phyloP scores from a whole-genome alignment of 2,888 invertebrate species.

The Rhaphigaster nebulosa region DNA sequence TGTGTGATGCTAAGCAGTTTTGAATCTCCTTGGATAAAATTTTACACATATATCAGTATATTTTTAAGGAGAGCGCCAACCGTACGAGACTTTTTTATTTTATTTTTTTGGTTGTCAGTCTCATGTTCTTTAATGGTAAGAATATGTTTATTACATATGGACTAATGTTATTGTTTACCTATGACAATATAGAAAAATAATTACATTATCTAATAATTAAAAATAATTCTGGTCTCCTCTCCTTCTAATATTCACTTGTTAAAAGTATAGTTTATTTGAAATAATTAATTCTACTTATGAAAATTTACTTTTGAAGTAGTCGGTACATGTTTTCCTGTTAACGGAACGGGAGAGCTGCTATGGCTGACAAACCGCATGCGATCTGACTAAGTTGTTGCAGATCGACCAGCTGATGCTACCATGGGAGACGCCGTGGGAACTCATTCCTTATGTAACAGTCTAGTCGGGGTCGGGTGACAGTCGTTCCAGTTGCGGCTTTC shows the following conservation, averaged over 20 bases:
- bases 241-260: too few species aligned
- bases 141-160: neutral
- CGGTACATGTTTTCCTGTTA: neutral
- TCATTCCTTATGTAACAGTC: constrained; percentile 34
- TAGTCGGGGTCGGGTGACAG: constrained; percentile 35
- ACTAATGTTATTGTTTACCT: too few species aligned
- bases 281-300: too few species aligned
- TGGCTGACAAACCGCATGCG: neutral
- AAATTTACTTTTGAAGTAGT: neutral
- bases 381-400: neutral
- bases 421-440: constrained; percentile 43
- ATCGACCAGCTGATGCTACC: constrained; percentile 33
- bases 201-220: too few species aligned
- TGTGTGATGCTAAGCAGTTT: neutral
- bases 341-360: neutral
- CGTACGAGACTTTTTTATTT: too few species aligned
- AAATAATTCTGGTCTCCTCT: too few species aligned
- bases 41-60: neutral
- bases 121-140: neutral
- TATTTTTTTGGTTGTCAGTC: neutral
- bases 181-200: too few species aligned
- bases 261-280: too few species aligned
- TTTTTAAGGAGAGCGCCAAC: neutral
- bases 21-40: neutral
- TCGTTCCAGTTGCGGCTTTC: constrained; percentile 17